phyloP scores from a whole-genome alignment of 2,797 vertebrate species.

The Luscinia luscinia region DNA sequence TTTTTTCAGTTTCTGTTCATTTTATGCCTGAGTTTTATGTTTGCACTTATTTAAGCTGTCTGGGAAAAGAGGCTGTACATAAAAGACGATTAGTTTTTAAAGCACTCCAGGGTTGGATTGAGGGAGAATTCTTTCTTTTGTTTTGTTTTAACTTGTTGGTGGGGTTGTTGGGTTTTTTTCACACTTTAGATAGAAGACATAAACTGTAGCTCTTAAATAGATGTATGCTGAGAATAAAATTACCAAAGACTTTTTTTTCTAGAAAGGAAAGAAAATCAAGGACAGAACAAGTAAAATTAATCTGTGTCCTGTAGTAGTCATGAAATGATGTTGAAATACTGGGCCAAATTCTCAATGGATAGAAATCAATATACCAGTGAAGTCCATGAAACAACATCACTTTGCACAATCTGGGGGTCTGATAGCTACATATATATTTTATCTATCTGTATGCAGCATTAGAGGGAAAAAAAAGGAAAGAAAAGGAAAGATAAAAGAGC shows the following conservation, averaged over 20 bases:
- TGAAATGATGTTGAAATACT: neutral
- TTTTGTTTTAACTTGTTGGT: neutral
- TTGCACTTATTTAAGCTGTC: slow-evolving; percentile 74
- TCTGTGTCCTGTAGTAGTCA: neutral
- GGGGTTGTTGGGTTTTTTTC: neutral
- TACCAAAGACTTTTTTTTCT: slow-evolving; percentile 27
- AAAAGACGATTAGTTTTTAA: slow-evolving; percentile 78
- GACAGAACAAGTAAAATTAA: neutral
- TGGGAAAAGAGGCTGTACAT: slow-evolving; percentile 72
- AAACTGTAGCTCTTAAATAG: slow-evolving; percentile 71
- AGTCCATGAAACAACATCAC: neutral
- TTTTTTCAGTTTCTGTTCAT: slow-evolving; percentile 60
- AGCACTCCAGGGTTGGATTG: slow-evolving; percentile 74
- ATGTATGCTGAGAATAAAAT: slow-evolving; percentile 70
- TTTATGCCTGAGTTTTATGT: slow-evolving; percentile 75
- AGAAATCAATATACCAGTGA: neutral
- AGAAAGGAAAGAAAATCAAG: slow-evolving; percentile 2
- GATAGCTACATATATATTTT: slow-evolving; percentile 17
- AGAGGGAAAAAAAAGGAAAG: neutral
- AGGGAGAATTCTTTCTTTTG: slow-evolving; percentile 50
- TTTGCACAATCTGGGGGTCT: neutral
- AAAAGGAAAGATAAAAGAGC: slow-evolving; percentile 77
- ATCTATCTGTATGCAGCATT: slow-evolving; percentile 14
- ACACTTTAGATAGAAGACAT: slow-evolving; percentile 64
- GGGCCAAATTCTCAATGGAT: slow-evolving; percentile 2